Percentiles rank a stretch among this genome's conserved stretches.
phyloP scores from a whole-genome alignment of 2,888 invertebrate species.

The Bruchidius siliquastri region DNA sequence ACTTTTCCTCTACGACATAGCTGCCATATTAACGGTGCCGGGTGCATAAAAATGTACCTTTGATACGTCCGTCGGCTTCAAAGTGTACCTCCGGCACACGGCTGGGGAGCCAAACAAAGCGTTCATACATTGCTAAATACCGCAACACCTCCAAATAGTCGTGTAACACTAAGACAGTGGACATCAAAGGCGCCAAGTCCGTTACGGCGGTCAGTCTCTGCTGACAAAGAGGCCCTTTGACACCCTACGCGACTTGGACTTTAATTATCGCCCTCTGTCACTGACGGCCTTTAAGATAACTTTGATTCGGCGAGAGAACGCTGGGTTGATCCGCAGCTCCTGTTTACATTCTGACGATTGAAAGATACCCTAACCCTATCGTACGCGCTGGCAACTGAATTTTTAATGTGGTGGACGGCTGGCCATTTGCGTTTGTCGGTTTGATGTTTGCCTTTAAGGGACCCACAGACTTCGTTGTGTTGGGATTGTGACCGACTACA shows the following conservation, averaged over 20 bases:
- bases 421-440: constrained; percentile 4
- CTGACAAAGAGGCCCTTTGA: constrained; percentile 46
- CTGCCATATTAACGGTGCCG: neutral
- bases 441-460: neutral
- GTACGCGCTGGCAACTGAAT: constrained; percentile 7
- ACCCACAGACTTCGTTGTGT: too few relatives aligned
- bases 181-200: constrained; percentile 39
- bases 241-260: constrained; percentile 45
- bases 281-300: constrained; percentile 41
- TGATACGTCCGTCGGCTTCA: neutral
- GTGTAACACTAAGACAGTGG: constrained; percentile 47
- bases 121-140: constrained; percentile 46
- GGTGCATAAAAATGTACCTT: neutral
- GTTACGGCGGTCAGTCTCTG: constrained; percentile 41
- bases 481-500: too few relatives aligned
- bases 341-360: constrained; percentile 17
- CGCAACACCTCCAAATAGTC: constrained; percentile 48
- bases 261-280: constrained; percentile 46
- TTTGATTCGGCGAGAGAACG: constrained; percentile 26
- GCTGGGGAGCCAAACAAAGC: constrained; percentile 27
- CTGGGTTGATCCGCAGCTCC: neutral
- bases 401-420: constrained; percentile 5
- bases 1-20: neutral
- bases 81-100: neutral
- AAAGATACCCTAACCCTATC: constrained; percentile 11